phyloP scores from a whole-genome alignment of 2,113 vertebrate species.

The Antechinus stuartii region DNA sequence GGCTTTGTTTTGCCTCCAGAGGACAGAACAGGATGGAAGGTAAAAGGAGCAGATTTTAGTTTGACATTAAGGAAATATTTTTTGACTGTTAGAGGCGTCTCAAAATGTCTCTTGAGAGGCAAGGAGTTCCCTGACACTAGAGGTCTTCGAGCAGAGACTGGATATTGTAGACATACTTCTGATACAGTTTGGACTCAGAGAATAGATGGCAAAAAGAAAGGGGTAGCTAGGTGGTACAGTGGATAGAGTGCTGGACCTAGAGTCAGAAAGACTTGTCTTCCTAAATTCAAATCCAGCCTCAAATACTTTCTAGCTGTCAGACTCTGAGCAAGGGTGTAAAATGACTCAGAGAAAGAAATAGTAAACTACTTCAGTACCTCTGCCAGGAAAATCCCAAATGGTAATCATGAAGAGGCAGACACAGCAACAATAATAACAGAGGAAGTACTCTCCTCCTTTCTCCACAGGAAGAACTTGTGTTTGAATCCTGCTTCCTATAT shows the following conservation, averaged over 20 bases:
- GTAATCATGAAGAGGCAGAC: too few species aligned
- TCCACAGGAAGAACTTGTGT: neutral
- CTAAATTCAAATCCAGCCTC: neutral
- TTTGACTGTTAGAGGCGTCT: neutral
- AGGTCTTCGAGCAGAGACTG: neutral
- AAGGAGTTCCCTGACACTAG: neutral
- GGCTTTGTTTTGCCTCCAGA: neutral
- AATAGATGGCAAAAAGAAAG: neutral
- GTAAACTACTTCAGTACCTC: neutral
- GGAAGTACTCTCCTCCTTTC: too few species aligned
- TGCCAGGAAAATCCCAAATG: neutral
- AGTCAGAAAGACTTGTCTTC: neutral
- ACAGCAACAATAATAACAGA: neutral
- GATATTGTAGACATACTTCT: neutral
- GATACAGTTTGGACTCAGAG: neutral
- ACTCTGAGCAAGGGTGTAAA: too few species aligned
- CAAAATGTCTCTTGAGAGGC: neutral
- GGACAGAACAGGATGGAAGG: neutral
- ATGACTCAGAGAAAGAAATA: too few species aligned
- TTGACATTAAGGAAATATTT: neutral
- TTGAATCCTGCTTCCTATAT: neutral
- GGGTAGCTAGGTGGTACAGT: too few species aligned
- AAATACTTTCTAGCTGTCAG: too few species aligned
- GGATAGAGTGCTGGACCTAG: neutral
- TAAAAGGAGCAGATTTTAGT: neutral